phyloP scores from a whole-genome alignment of 2,888 invertebrate genomes.

The Dolichomitus sp. region DNA sequence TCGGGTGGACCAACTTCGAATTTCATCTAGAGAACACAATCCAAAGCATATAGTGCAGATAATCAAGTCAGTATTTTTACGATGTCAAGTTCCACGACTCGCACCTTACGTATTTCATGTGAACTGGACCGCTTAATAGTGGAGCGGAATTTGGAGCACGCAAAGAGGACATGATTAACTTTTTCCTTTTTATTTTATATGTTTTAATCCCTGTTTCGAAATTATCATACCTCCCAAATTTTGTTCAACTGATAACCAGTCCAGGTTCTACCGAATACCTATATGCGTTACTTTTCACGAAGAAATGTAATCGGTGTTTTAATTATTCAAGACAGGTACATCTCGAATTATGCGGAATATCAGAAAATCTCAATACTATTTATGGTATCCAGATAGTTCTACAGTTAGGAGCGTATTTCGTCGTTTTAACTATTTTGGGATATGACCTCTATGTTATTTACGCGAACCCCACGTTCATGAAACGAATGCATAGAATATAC shows the following conservation, averaged over 20 bases:
- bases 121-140: no score
- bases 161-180: no score
- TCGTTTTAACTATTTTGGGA: constrained; percentile 50
- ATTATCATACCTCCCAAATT: no score
- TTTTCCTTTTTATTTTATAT: no score
- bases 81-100: not conserved
- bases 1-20: not conserved
- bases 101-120: no score
- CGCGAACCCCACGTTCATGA: not conserved
- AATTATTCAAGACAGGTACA: constrained; percentile 70
- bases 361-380: constrained; percentile 59
- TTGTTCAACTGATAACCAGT: not conserved
- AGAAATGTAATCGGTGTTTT: not conserved
- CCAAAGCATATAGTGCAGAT: constrained; percentile 7
- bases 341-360: constrained; percentile 68
- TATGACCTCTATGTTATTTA: constrained; percentile 34
- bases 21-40: not conserved
- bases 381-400: constrained; percentile 62
- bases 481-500: constrained; percentile 10
- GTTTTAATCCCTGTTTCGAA: not conserved
- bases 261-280: not conserved
- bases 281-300: no score
- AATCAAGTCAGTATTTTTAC: constrained; percentile 14
- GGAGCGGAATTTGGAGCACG: not conserved
- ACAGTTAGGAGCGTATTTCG: constrained; percentile 55